A percentile compares a stretch with the other conserved stretches of the same genome.
phyloP scores from a whole-genome alignment of 2,113 vertebrate genomes.

The Stercorarius parasiticus region DNA sequence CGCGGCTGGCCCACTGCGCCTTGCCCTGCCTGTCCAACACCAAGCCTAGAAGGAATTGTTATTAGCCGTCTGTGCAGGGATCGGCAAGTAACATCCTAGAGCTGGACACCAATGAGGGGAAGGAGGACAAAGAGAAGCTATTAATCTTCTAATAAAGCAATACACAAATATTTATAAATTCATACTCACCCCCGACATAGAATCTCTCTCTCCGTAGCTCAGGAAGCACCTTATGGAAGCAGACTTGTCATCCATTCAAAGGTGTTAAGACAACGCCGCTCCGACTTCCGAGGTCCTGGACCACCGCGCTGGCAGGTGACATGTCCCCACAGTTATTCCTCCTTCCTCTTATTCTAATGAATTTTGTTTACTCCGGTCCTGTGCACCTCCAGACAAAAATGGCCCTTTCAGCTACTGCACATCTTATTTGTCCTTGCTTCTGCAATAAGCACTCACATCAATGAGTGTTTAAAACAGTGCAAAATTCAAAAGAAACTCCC shows the following conservation, averaged over 20 bases:
- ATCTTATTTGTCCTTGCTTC: slow-evolving; percentile 65
- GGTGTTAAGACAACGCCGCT: background rate
- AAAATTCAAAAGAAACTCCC: slow-evolving; percentile 69
- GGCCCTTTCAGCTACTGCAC: slow-evolving; percentile 43
- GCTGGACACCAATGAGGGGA: background rate
- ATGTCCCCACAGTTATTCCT: background rate
- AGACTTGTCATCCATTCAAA: background rate
- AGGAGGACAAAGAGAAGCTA: background rate
- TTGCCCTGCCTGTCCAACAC: background rate
- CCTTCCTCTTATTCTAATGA: background rate
- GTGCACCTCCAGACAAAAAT: slow-evolving; percentile 34
- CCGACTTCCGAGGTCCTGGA: background rate
- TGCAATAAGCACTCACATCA: slow-evolving; percentile 63
- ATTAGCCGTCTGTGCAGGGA: background rate
- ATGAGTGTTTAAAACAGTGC: slow-evolving; percentile 64
- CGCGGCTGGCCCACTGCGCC: background rate
- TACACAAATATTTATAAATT: background rate
- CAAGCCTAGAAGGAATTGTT: background rate
- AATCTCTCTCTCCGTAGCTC: background rate
- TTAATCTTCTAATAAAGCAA: background rate
- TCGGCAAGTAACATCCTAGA: background rate
- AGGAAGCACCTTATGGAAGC: background rate
- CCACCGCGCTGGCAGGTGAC: background rate
- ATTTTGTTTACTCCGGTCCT: background rate
- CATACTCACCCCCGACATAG: background rate